Conservation (phyloP, 2,113 vertebrate genomes). For the Geothlypis trichas region DNA sequence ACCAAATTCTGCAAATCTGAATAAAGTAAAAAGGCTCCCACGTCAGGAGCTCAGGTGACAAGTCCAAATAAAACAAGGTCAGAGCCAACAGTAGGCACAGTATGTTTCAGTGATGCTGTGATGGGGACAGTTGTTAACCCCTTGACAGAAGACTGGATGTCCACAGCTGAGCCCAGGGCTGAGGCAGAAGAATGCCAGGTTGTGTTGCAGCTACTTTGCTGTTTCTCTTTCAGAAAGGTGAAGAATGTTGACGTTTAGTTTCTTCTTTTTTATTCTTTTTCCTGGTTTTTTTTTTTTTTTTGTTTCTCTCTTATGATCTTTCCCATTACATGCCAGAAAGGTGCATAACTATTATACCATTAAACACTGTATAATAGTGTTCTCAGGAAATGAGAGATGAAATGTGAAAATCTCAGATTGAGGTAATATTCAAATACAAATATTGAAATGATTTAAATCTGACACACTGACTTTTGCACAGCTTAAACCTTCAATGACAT, state of each 20-base stretch:
- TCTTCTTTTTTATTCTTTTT: not conserved
- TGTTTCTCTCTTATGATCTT: accelerated
- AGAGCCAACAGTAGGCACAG: accelerated
- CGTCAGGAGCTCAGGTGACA: not conserved
- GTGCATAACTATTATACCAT: not conserved
- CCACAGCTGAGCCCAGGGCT: not conserved
- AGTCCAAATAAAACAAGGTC: not conserved
- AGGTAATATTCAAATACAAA: not conserved
- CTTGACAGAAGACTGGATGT: not conserved
- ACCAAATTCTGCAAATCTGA: not conserved
- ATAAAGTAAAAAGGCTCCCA: not conserved
- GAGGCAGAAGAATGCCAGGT: not conserved
- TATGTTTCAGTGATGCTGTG: not conserved
- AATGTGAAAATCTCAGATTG: not conserved
- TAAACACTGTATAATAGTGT: not conserved
- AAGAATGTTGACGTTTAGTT: not conserved
- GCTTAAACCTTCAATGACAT: not conserved
- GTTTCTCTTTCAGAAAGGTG: not conserved
- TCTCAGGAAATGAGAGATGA: not conserved
- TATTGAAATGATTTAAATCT: not conserved
- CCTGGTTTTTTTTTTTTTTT: too few relatives aligned
- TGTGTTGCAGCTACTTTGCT: not conserved
- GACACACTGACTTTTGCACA: not conserved
- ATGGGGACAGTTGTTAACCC: not conserved
- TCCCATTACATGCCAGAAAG: not conserved